A percentile compares a stretch with the other conserved stretches of the same genome.
Evolutionary conservation across 2,113 vertebrate species (phyloP).

Genomic region (Leuciscus idus): DNA sequence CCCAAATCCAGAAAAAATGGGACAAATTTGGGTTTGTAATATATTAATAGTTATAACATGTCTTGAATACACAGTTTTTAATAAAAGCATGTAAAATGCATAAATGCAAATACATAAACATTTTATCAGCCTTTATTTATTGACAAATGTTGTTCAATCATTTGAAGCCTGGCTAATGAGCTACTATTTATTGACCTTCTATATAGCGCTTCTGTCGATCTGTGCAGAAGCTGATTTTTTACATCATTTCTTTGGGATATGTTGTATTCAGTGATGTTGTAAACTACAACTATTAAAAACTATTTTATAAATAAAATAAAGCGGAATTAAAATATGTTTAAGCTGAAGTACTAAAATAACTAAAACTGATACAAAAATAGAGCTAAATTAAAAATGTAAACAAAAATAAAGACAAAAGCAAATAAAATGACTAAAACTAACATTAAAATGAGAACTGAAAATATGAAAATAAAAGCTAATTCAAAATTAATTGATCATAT

Average conservation of each 20-base stretch:
- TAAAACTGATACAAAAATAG: neutral
- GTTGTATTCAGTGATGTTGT: neutral
- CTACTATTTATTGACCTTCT: neutral
- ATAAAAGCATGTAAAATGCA: neutral
- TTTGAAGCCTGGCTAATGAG: neutral
- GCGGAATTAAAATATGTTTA: neutral
- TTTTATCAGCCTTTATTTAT: neutral
- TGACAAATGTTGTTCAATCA: neutral
- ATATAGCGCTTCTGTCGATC: neutral
- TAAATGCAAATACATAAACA: neutral
- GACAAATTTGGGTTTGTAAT: too few relatives aligned
- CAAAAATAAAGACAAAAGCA: too few relatives aligned
- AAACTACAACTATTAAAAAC: neutral
- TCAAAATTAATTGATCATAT: neutral
- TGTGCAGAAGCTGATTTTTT: neutral
- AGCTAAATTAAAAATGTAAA: neutral
- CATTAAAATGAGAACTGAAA: too few relatives aligned
- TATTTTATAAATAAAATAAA: neutral
- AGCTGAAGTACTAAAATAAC: neutral
- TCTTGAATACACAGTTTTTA: too few relatives aligned
- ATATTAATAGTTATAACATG: too few relatives aligned
- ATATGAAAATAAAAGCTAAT: neutral
- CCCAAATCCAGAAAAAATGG: too few relatives aligned
- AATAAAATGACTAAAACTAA: too few relatives aligned
- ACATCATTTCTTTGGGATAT: neutral